phyloP scores from a whole-genome alignment of 2,113 vertebrate species.

The Ancistrus triradiatus region DNA sequence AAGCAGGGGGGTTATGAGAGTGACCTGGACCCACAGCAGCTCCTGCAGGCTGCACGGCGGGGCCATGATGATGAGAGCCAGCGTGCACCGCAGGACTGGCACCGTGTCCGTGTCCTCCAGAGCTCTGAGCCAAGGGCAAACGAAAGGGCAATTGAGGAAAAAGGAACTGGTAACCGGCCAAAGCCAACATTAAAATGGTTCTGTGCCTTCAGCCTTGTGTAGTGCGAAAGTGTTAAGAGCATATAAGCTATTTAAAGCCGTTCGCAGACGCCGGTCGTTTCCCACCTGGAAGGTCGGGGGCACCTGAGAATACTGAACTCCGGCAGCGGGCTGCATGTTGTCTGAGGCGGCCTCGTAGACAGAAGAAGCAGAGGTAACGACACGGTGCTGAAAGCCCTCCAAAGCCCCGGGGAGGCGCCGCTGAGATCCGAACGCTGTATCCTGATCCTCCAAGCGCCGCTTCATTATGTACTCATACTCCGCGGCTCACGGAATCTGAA shows the following conservation, averaged over 20 bases:
- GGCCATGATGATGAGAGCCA: constrained; percentile 79
- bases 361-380: constrained; percentile 81
- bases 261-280: not conserved
- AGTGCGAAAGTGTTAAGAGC: not conserved
- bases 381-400: constrained; percentile 86
- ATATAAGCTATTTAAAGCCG: not conserved
- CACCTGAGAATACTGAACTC: constrained; percentile 91
- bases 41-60: constrained; percentile 77
- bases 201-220: not conserved
- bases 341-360: constrained; percentile 84
- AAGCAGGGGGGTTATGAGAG: constrained; percentile 76
- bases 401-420: constrained; percentile 80
- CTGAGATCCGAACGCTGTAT: constrained; percentile 85
- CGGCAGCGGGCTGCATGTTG: constrained; percentile 91
- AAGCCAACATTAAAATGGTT: not conserved
- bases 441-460: constrained; percentile 93
- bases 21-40: constrained; percentile 78
- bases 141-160: constrained; percentile 49
- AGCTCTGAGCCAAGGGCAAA: constrained; percentile 90
- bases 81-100: constrained; percentile 77
- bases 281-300: constrained; percentile 93
- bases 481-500: constrained; percentile 21
- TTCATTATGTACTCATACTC: constrained; percentile 98
- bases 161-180: too few relatives aligned
- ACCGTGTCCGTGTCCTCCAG: constrained; percentile 81